Percentiles rank a stretch among this genome's conserved stretches.
Conservation (phyloP, 2,888 invertebrate genomes). For the Allacma fusca region DNA sequence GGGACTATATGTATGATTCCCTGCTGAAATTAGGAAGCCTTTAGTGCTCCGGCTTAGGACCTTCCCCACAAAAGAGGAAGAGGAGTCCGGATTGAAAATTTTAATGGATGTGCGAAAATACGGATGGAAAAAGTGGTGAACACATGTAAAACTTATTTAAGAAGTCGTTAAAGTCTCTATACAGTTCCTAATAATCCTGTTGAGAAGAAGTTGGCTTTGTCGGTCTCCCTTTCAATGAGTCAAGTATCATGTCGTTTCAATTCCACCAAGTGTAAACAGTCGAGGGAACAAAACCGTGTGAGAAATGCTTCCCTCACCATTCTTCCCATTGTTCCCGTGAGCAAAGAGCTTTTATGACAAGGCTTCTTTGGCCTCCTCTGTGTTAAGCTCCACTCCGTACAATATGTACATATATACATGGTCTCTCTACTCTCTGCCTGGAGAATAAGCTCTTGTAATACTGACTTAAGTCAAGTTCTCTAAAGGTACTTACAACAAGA, state of each 20-base stretch:
- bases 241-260: slow-evolving; percentile 36
- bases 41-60: too few species aligned
- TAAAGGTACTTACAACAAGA: too few species aligned
- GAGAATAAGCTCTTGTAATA: too few species aligned
- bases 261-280: slow-evolving; percentile 33
- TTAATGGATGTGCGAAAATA: slow-evolving; percentile 45
- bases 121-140: neutral
- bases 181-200: slow-evolving; percentile 9
- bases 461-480: too few species aligned
- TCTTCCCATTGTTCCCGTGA: neutral
- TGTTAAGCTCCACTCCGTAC: too few species aligned
- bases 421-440: too few species aligned
- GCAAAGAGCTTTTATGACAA: neutral
- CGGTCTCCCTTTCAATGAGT: slow-evolving; percentile 17
- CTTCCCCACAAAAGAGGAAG: neutral
- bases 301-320: slow-evolving; percentile 22
- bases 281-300: slow-evolving; percentile 20
- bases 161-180: slow-evolving; percentile 31
- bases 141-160: slow-evolving; percentile 29
- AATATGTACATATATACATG: too few species aligned
- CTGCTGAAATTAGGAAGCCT: too few species aligned
- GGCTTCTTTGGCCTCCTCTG: too few species aligned
- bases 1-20: too few species aligned
- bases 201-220: slow-evolving; percentile 23
- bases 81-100: neutral